A percentile compares a stretch with the other conserved stretches of the same genome.
Evolutionary conservation across 1,140 invertebrate species (phyloP).

Genomic region (Phthorimaea operculella): DNA sequence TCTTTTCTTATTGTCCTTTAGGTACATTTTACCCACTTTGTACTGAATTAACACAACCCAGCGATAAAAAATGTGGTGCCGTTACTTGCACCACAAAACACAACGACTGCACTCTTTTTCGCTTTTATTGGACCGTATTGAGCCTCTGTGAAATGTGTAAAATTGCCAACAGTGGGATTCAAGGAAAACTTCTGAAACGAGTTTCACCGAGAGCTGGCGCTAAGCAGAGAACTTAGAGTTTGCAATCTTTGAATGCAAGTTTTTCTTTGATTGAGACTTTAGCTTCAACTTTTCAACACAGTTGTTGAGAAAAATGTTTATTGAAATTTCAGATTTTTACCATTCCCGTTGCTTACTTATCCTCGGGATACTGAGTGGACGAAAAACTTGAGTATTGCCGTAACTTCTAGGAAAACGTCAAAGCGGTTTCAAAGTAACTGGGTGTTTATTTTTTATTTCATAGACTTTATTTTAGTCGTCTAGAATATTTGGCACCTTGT

Average conservation of each 20-base stretch:
- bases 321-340: no score
- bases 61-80: not conserved
- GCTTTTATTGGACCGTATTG: constrained; percentile 43
- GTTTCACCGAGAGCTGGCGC: constrained; percentile 19
- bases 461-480: no score
- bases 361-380: no score
- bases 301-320: no score
- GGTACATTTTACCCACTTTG: no score
- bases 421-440: no score
- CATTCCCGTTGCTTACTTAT: no score
- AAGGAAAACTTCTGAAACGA: constrained; percentile 39
- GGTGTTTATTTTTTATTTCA: no score
- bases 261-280: constrained; percentile 2
- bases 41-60: not conserved
- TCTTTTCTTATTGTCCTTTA: no score
- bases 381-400: no score
- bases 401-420: no score
- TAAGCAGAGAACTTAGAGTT: not conserved
- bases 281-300: not conserved
- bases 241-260: constrained; percentile 1
- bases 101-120: constrained; percentile 21
- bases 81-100: not conserved
- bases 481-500: no score
- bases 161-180: constrained; percentile 46
- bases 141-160: constrained; percentile 45